These are phyloP conservation scores for Himalopsyche phryganea DNA, from an alignment of 1,140 invertebrate genomes.

Conservation along the genomic window DNA sequence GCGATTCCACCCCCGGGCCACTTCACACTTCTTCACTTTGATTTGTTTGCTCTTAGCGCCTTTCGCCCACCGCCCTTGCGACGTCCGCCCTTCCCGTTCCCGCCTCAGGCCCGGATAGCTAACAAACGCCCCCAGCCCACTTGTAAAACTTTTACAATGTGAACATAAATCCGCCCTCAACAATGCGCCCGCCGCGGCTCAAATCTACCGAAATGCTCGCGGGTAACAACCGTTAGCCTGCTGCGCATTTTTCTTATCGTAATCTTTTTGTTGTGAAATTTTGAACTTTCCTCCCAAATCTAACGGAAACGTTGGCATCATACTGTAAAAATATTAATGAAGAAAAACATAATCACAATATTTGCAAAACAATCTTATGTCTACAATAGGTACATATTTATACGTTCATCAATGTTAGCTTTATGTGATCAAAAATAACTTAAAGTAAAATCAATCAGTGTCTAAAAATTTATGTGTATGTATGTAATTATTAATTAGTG, in stretches of 20 bases:
- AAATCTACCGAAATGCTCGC: slow-evolving; percentile 27
- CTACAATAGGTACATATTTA: too few species aligned
- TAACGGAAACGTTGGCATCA: too few species aligned
- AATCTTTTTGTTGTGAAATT: slow-evolving; percentile 6
- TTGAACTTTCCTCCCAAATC: neutral
- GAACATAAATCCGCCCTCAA: slow-evolving; percentile 35
- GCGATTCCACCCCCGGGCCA: slow-evolving; percentile 29
- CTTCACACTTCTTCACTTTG: slow-evolving; percentile 36
- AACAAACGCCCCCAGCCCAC: slow-evolving; percentile 32
- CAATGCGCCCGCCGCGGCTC: slow-evolving; percentile 27
- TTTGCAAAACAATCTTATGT: too few species aligned
- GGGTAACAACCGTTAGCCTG: slow-evolving; percentile 22
- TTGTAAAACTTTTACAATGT: slow-evolving; percentile 36
- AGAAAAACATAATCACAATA: too few species aligned
- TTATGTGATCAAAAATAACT: too few species aligned
- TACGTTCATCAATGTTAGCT: too few species aligned
- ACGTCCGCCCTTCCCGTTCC: slow-evolving; percentile 2
- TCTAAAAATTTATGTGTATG: too few species aligned
- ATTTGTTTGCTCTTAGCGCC: slow-evolving; percentile 35
- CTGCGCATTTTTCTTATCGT: slow-evolving; percentile 13
- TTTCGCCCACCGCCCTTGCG: slow-evolving; percentile 16
- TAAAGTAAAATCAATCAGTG: too few species aligned
- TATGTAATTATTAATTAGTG: too few species aligned
- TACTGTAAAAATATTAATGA: too few species aligned
- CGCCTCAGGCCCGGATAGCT: slow-evolving; percentile 15